Evolutionary conservation across 2,888 invertebrate species (phyloP), one percentile per base, ranked within the genome.

Genomic region (Sinodicranocentrus sp.): DNA sequence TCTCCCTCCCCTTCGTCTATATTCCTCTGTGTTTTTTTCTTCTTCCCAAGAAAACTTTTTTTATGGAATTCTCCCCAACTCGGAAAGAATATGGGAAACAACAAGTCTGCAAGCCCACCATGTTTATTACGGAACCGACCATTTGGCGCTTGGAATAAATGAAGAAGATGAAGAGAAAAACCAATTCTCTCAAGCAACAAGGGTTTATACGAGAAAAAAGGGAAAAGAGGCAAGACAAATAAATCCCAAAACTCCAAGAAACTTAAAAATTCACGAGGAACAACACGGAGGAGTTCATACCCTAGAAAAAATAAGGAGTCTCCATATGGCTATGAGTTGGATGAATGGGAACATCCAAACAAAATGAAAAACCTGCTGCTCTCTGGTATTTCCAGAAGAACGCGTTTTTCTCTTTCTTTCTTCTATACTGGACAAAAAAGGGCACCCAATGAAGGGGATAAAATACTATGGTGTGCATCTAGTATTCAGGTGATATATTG

Each of bases 251-350:
- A 82, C 82, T 82, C 82, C 17, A 54, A 21, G 73, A 82, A 82
- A 82, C 65, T 82, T 82, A 82, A 82, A 82, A 82, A 82, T 82
- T 82, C 82, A 82, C 52, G 73, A 82, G 82, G 57, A 73, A 73
- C 73, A 73, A 65, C 71, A 80, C 65, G 33, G 33, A 33, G 33
- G 33, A 10, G 5, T 33, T 6, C 10, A 33, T 33, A 6, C 33
- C 33, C 33, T 33, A 33, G 33, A 33, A 6, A 10, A 33, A 10
- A 3, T 10, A 33, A 3, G 33, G 33, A 33, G 33, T n/a, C n/a
- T n/a, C n/a, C n/a, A n/a, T n/a, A n/a, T n/a, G n/a, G n/a, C n/a
- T n/a, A n/a, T n/a, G n/a, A n/a, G n/a, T n/a, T n/a, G n/a, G n/a
- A n/a, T n/a, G n/a, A n/a, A n/a, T n/a, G n/a, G n/a, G n/a, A n/a